A percentile compares a stretch with the other conserved stretches of the same genome.
Evolutionary conservation across 2,113 vertebrate species (phyloP).

Genomic region (Phylloscopus whistleri): DNA sequence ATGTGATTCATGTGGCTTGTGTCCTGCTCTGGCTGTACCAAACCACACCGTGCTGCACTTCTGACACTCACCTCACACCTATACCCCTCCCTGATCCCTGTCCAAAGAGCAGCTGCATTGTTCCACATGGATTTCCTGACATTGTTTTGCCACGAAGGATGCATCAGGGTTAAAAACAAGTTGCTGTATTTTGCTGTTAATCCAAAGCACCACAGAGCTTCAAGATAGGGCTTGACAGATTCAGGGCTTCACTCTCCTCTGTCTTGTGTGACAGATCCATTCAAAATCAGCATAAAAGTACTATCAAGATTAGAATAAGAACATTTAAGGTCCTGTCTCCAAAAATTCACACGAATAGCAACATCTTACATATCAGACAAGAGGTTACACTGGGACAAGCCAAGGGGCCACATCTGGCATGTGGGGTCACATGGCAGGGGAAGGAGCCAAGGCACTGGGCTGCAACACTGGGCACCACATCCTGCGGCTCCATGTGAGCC

Average conservation of each 20-base stretch:
- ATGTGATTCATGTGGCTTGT: background rate
- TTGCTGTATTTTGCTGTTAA: background rate
- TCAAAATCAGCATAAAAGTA: background rate
- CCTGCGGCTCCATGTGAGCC: accelerated
- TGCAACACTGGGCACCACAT: accelerated
- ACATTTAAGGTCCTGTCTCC: background rate
- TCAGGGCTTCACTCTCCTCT: background rate
- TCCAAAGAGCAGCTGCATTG: background rate
- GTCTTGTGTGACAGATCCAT: background rate
- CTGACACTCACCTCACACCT: background rate
- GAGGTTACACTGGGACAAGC: conserved; percentile 16
- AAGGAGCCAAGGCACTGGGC: background rate
- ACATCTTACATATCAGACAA: background rate
- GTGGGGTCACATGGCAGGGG: background rate
- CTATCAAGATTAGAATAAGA: background rate
- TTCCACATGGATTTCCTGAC: background rate
- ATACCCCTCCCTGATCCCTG: background rate
- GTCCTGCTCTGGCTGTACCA: background rate
- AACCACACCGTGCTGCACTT: background rate
- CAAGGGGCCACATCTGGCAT: conserved; percentile 25
- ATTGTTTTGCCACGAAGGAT: background rate
- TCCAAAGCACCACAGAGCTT: background rate
- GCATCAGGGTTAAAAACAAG: background rate
- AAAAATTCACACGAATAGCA: background rate
- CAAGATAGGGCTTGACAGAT: background rate